Evolutionary conservation across 2,888 invertebrate genomes (phyloP), one percentile per base, ranked within the genome.

Genomic region (Pinctada fucata): DNA sequence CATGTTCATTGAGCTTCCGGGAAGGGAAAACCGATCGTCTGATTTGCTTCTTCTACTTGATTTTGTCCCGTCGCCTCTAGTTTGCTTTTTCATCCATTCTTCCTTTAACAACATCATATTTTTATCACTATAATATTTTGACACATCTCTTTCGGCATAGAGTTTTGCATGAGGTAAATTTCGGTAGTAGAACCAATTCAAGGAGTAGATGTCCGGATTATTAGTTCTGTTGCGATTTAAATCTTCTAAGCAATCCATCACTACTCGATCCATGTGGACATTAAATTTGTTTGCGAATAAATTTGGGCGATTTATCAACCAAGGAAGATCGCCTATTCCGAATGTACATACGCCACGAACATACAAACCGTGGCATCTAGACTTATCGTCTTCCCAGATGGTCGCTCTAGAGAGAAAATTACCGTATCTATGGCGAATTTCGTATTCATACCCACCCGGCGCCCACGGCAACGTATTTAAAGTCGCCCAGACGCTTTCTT

Each of bases 401-500:
- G 86, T 84, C 10, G 87, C 86, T 58, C 86, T 82, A 31, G 89
- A 86, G 51, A 86, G 72, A 63, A 83, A 84, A 0, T 82, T 83
- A 70, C 80, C 76, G 50, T 80, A 79, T 52, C 83, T 68, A 75
- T 88, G 86, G 6, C 86, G 78, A 31, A 83, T 80, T 78, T 83
- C 81, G n/a, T 86, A 76, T 6, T 82, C 79, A 71, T 87, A 89
- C 8, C 87, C 90, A 10, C 87, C 90, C 3, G 88, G 91, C 10
- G 86, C 87, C 49, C 82, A 79, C 0, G 85, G 86, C 3, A 90
- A 74, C 10, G 86, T 80, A 81, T 91, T 90, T 13, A 91, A 78
- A 0, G 91, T 89, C 0, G 91, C 88, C 90, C 91, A 92, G 51
- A 90, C 84, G 63, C 88, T 85, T 83, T 92, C 92, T 71, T 92